Conservation (phyloP, 2,888 invertebrate genomes). For the Perithous albicinctus region DNA sequence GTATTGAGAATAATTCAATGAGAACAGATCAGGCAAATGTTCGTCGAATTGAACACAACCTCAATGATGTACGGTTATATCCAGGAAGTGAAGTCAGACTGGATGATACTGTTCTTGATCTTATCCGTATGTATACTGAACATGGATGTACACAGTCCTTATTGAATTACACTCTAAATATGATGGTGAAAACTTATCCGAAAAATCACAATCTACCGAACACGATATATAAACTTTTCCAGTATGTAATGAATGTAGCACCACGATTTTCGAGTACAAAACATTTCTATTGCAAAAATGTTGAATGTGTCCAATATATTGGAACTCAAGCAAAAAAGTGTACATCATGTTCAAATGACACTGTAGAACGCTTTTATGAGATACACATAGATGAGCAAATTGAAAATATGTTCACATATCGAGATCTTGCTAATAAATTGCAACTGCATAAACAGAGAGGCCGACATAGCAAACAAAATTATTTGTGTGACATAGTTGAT, state of each 20-base stretch:
- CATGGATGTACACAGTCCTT: slow-evolving; percentile 27
- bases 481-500: slow-evolving; percentile 56
- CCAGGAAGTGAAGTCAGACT: too few relatives aligned
- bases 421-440: slow-evolving; percentile 49
- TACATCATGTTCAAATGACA: slow-evolving; percentile 6
- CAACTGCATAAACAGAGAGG: neutral
- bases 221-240: slow-evolving; percentile 43
- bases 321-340: too few relatives aligned
- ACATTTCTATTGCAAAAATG: slow-evolving; percentile 44
- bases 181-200: slow-evolving; percentile 17
- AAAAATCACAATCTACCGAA: slow-evolving; percentile 29
- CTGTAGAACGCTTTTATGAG: slow-evolving; percentile 50
- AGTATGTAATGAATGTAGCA: slow-evolving; percentile 32
- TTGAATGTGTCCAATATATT: too few relatives aligned
- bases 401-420: slow-evolving; percentile 41
- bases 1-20: slow-evolving; percentile 7
- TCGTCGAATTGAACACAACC: too few relatives aligned
- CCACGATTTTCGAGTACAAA: slow-evolving; percentile 21
- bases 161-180: slow-evolving; percentile 2
- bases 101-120: slow-evolving; percentile 21
- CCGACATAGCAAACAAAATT: slow-evolving; percentile 27
- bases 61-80: too few relatives aligned
- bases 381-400: slow-evolving; percentile 54
- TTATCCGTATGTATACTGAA: slow-evolving; percentile 23
- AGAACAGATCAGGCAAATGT: slow-evolving; percentile 4